phyloP scores from a whole-genome alignment of 2,113 vertebrate genomes.

The Anser brachyrhynchus region DNA sequence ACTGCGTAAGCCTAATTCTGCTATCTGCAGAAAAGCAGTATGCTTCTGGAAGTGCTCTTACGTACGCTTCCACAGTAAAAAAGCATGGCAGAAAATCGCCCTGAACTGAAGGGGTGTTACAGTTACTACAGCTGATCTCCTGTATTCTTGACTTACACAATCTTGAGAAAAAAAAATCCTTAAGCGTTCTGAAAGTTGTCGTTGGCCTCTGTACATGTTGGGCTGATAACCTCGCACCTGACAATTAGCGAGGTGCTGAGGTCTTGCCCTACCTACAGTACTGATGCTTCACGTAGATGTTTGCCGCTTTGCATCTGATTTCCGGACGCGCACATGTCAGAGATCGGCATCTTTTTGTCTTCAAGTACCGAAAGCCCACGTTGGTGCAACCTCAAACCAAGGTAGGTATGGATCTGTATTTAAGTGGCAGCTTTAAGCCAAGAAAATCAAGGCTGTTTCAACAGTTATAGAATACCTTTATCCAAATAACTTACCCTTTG shows the following conservation, averaged over 20 bases:
- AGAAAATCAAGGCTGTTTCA: neutral
- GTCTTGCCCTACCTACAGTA: neutral
- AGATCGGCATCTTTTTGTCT: neutral
- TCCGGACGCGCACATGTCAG: neutral
- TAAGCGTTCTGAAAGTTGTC: neutral
- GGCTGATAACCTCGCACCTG: neutral
- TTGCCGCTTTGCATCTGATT: neutral
- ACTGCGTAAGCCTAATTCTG: neutral
- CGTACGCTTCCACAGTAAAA: neutral
- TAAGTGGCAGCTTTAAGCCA: neutral
- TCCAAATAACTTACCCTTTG: neutral
- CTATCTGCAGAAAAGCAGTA: neutral
- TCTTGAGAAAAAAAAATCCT: neutral
- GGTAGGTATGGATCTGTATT: neutral
- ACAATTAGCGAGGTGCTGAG: neutral
- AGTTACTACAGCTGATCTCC: neutral
- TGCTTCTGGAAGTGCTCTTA: neutral
- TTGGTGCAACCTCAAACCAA: neutral
- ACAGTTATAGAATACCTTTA: neutral
- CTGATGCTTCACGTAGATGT: neutral
- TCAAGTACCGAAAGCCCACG: neutral
- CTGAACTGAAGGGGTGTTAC: neutral
- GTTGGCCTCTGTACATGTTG: neutral
- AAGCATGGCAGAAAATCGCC: neutral
- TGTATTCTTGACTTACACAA: neutral